Conservation (phyloP, 2,113 vertebrate genomes). For the Odontophorus gujanensis region DNA sequence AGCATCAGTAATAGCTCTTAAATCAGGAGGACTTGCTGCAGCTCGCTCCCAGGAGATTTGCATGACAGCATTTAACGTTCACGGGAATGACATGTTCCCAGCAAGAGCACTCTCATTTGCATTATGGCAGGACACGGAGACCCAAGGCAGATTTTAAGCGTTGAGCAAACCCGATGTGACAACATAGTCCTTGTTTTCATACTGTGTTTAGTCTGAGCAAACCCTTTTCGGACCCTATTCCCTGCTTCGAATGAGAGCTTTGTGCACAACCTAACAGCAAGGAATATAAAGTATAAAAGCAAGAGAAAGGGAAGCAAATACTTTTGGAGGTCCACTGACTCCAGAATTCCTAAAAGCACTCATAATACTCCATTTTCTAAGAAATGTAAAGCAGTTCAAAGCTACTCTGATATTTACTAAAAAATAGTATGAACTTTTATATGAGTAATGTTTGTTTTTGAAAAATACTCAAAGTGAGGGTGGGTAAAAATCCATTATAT, state of each 20-base stretch:
- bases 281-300: not conserved
- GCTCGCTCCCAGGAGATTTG: not conserved
- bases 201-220: not conserved
- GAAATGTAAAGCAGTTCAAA: not conserved
- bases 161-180: constrained; percentile 5
- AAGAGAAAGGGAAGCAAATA: not conserved
- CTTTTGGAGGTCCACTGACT: not conserved
- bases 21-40: constrained; percentile 11
- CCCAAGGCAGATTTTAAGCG: not conserved
- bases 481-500: not conserved
- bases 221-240: constrained; percentile 4
- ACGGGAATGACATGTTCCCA: constrained; percentile 59
- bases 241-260: not conserved
- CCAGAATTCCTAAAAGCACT: not conserved
- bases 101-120: constrained; percentile 61
- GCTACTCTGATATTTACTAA: not conserved
- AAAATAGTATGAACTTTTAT: not conserved
- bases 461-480: not conserved
- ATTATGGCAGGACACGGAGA: constrained; percentile 40
- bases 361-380: not conserved
- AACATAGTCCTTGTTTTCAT: constrained; percentile 44
- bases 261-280: not conserved
- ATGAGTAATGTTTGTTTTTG: not conserved
- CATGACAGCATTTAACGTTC: not conserved
- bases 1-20: constrained; percentile 37